phyloP scores from a whole-genome alignment of 2,797 vertebrate species.

The Corythornis leucogaster region DNA sequence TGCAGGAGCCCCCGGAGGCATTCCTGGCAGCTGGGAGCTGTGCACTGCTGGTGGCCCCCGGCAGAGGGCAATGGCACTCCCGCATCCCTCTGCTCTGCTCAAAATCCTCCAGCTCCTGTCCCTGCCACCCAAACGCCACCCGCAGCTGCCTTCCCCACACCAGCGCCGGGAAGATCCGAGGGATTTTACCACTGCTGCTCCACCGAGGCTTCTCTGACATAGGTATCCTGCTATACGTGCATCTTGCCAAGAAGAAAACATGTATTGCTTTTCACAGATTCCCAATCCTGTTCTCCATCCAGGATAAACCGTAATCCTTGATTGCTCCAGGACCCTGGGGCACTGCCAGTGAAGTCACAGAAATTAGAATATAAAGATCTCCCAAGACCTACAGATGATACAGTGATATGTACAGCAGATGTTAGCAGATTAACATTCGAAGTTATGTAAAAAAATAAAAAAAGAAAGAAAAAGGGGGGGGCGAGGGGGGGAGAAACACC shows the following conservation, averaged over 20 bases:
- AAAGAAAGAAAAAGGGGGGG: rapidly evolving
- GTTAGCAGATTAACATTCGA: not conserved
- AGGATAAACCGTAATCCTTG: not conserved
- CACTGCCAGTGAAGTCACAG: not conserved
- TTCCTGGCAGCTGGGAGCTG: not conserved
- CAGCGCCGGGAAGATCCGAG: not conserved
- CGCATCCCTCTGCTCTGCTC: not conserved
- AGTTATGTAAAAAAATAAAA: not conserved
- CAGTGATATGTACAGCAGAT: not conserved
- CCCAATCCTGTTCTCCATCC: not conserved
- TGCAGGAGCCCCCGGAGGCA: not conserved
- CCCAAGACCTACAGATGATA: not conserved
- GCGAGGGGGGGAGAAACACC: too few relatives aligned
- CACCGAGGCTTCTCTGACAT: rapidly evolving
- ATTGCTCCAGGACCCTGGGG: not conserved
- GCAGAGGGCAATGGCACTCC: conserved; percentile 47
- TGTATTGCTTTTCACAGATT: not conserved
- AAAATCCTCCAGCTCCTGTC: not conserved
- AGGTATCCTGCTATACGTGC: rapidly evolving
- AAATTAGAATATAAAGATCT: not conserved
- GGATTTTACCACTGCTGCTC: not conserved
- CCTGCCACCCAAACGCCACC: not conserved
- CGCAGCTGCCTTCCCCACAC: not conserved
- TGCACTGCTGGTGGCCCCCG: not conserved
- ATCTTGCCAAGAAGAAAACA: not conserved